Evolutionary conservation across 2,113 vertebrate species (phyloP).

Genomic region (Podarcis cretensis): DNA sequence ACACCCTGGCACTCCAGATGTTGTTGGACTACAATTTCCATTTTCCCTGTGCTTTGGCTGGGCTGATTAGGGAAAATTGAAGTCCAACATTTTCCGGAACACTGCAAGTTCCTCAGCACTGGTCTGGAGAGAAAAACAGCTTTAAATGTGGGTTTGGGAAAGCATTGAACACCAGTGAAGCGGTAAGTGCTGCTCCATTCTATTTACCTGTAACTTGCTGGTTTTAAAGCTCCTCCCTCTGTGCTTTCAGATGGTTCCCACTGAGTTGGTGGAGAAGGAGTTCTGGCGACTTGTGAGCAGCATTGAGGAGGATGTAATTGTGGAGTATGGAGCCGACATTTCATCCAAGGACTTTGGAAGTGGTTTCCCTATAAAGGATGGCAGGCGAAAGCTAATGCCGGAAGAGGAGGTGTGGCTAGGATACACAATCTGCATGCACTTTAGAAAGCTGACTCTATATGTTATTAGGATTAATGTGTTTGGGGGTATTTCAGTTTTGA

Average conservation of each 20-base stretch:
- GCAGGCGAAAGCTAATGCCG: constrained; percentile 88
- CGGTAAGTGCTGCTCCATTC: neutral
- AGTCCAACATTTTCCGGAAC: no score
- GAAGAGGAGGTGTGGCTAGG: constrained; percentile 90
- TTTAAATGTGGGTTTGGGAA: neutral
- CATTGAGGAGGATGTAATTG: constrained; percentile 98
- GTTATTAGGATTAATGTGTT: neutral
- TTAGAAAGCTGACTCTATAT: neutral
- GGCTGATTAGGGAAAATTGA: no score
- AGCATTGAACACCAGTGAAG: neutral
- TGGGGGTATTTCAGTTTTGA: neutral
- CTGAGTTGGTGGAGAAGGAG: constrained; percentile 97
- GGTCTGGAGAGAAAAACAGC: neutral
- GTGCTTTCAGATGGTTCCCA: constrained; percentile 92
- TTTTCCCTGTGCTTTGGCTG: no score
- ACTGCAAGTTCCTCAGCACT: no score
- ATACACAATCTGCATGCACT: constrained; percentile 5
- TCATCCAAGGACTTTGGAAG: constrained; percentile 98
- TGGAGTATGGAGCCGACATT: constrained; percentile 97
- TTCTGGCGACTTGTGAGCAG: constrained; percentile 98
- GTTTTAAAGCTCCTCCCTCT: neutral
- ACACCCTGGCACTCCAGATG: no score
- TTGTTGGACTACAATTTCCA: no score
- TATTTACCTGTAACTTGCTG: neutral
- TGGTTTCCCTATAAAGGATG: constrained; percentile 92